Conservation (phyloP, 2,113 vertebrate species). For the Tetrao urogallus region DNA sequence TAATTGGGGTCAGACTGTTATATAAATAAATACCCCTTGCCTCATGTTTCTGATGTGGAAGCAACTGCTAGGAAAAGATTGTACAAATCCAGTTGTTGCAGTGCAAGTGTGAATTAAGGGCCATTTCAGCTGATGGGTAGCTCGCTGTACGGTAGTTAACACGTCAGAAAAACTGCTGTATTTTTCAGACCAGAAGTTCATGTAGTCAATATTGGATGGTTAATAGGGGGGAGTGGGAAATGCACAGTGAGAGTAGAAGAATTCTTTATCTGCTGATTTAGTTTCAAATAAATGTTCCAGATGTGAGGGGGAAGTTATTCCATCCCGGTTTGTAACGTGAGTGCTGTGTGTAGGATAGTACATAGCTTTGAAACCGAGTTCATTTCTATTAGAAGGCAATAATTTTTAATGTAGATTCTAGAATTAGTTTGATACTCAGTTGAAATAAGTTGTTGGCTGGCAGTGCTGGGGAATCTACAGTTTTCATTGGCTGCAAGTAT, state of each 20-base stretch:
- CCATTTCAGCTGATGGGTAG: not conserved
- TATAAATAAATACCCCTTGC: not conserved
- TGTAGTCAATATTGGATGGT: not conserved
- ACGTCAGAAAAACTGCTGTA: not conserved
- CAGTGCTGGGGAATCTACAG: not conserved
- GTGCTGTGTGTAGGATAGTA: not conserved
- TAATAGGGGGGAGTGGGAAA: not conserved
- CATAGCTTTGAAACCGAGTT: not conserved
- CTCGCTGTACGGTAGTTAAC: not conserved
- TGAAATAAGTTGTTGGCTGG: not conserved
- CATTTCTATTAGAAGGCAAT: not conserved
- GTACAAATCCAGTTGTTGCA: not conserved
- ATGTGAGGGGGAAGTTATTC: not conserved
- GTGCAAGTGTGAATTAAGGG: not conserved
- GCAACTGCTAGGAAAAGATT: not conserved
- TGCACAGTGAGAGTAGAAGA: not conserved
- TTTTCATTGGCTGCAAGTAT: not conserved
- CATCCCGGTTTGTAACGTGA: not conserved
- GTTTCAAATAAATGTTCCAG: not conserved
- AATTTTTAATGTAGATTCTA: not conserved
- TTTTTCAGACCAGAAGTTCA: not conserved
- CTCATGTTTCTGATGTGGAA: not conserved
- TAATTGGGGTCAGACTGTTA: not conserved
- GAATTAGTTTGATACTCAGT: not conserved
- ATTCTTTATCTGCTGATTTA: not conserved